Evolutionary conservation across 2,113 vertebrate species (phyloP).

Genomic region (Rhinoderma darwinii): DNA sequence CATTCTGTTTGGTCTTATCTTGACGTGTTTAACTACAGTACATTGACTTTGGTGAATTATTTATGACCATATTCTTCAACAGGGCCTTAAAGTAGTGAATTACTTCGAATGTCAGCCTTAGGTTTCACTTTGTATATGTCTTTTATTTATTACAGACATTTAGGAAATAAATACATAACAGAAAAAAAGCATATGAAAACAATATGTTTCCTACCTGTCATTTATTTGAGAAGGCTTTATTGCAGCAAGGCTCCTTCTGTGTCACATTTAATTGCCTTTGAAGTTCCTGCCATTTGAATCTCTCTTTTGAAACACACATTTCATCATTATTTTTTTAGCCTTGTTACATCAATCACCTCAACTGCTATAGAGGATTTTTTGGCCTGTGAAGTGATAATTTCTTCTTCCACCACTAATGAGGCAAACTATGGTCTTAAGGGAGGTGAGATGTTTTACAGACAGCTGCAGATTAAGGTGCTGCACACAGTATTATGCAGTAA

Average conservation of each 20-base stretch:
- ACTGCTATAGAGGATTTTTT: slow-evolving; percentile 76
- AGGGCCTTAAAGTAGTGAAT: slow-evolving; percentile 7
- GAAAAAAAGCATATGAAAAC: slow-evolving; percentile 66
- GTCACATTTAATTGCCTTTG: slow-evolving; percentile 81
- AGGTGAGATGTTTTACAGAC: slow-evolving; percentile 73
- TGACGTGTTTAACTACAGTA: background rate
- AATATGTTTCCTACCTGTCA: slow-evolving; percentile 66
- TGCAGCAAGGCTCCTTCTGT: slow-evolving; percentile 71
- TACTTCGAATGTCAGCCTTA: slow-evolving; percentile 29
- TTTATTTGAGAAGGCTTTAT: slow-evolving; percentile 74
- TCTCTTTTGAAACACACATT: slow-evolving; percentile 77
- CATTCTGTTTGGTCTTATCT: slow-evolving; percentile 16
- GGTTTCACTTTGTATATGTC: slow-evolving; percentile 45
- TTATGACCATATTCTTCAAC: slow-evolving; percentile 47
- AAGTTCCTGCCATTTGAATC: slow-evolving; percentile 77
- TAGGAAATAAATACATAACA: slow-evolving; percentile 66
- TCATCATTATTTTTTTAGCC: slow-evolving; percentile 81
- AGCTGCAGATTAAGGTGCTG: slow-evolving; percentile 71
- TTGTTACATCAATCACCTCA: slow-evolving; percentile 83
- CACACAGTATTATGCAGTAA: slow-evolving; percentile 18
- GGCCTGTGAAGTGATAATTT: slow-evolving; percentile 83
- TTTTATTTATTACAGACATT: slow-evolving; percentile 62
- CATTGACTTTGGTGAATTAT: slow-evolving; percentile 35
- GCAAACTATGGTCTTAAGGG: slow-evolving; percentile 77
- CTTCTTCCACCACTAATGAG: slow-evolving; percentile 81